phyloP scores from a whole-genome alignment of 2,113 vertebrate genomes.

The Colossoma macropomum region DNA sequence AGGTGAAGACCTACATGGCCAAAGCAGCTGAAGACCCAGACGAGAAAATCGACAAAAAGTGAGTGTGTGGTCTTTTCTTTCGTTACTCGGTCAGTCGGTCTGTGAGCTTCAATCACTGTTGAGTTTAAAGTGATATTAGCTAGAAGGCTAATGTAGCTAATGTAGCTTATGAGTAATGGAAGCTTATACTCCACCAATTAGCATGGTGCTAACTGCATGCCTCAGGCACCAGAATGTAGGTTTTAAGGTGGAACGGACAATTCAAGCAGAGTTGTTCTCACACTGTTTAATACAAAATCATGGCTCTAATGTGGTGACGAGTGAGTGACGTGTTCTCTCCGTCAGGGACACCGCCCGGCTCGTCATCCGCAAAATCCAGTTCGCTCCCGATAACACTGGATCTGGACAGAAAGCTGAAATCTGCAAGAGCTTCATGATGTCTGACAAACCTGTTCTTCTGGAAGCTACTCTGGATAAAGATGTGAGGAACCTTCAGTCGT shows the following conservation, averaged over 20 bases:
- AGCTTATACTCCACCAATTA: too few species aligned
- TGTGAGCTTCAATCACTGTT: neutral
- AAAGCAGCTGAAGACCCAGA: constrained; percentile 79
- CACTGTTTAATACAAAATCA: too few species aligned
- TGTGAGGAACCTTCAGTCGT: constrained; percentile 63
- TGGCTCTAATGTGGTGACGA: too few species aligned
- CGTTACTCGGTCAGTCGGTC: too few species aligned
- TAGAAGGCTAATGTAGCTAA: too few species aligned
- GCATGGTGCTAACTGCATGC: too few species aligned
- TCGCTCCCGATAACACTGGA: constrained; percentile 73
- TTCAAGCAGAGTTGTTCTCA: too few species aligned
- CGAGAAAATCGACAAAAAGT: constrained; percentile 91
- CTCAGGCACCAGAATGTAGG: too few species aligned
- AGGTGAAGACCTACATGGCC: constrained; percentile 87
- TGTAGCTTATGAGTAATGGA: too few species aligned
- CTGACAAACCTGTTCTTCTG: constrained; percentile 87
- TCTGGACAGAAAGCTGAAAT: constrained; percentile 78
- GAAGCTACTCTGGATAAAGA: constrained; percentile 86
- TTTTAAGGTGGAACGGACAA: too few species aligned
- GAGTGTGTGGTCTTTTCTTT: constrained; percentile 31
- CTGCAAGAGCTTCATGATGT: constrained; percentile 90
- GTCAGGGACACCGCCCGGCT: constrained; percentile 86
- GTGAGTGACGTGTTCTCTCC: neutral
- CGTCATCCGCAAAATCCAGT: constrained; percentile 90
- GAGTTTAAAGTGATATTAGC: neutral